Conservation (phyloP, 2,888 invertebrate genomes). For the Ochlodes sylvanus region DNA sequence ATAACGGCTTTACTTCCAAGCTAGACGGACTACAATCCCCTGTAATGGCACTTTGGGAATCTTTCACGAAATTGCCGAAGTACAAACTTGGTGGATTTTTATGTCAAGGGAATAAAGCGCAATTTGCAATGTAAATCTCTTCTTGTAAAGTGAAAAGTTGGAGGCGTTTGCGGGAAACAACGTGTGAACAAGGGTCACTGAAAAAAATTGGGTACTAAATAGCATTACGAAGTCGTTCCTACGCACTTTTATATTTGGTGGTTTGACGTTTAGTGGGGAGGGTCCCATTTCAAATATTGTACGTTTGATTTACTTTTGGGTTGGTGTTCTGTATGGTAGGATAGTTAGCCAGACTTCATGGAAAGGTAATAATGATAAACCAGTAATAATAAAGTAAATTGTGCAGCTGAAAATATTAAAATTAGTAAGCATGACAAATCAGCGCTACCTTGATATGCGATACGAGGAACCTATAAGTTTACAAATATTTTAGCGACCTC, state of each 20-base stretch:
- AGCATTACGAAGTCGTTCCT: constrained; percentile 23
- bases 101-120: constrained; percentile 20
- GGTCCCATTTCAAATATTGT: no score
- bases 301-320: no score
- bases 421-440: no score
- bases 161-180: constrained; percentile 32
- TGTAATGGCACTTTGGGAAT: constrained; percentile 31
- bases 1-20: constrained; percentile 51
- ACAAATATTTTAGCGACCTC: no score
- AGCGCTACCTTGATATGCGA: no score
- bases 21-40: constrained; percentile 20
- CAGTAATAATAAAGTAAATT: no score
- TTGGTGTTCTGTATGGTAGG: no score
- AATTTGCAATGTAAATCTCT: constrained; percentile 8
- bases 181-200: constrained; percentile 36
- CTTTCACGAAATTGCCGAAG: constrained; percentile 24
- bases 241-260: constrained; percentile 9
- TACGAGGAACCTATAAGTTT: no score
- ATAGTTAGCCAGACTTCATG: no score
- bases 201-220: constrained; percentile 38
- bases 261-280: background rate
- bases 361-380: no score
- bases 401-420: no score
- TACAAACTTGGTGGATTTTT: constrained; percentile 15
- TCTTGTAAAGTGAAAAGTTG: constrained; percentile 31